phyloP scores from a whole-genome alignment of 92 coral and sea anemone species.

The Parazoanthus swiftii region DNA sequence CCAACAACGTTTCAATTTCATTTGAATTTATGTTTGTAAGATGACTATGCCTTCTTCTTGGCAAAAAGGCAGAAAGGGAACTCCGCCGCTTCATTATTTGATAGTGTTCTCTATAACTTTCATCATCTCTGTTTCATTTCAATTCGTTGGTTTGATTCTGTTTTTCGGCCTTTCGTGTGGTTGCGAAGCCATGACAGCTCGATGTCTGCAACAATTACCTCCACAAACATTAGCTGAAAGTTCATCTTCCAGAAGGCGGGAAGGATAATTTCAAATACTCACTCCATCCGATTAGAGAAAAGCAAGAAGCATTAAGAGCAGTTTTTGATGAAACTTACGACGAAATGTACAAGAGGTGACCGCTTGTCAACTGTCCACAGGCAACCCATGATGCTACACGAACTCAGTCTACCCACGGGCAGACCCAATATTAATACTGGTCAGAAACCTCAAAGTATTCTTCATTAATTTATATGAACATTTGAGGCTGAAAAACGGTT shows the following conservation, averaged over 20 bases:
- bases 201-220: not conserved
- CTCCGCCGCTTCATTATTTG: conserved; percentile 32
- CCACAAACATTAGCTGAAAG: not conserved
- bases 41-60: conserved; percentile 37
- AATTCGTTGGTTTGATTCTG: not conserved
- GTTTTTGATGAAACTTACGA: not conserved
- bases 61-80: conserved; percentile 30
- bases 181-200: conserved; percentile 12
- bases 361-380: not conserved
- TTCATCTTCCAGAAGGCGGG: not conserved
- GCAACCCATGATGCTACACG: not conserved
- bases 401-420: too few relatives aligned
- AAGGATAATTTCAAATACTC: not conserved
- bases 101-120: too few relatives aligned
- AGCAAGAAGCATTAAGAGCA: not conserved
- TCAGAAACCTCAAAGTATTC: too few relatives aligned
- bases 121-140: not conserved
- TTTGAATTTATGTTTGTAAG: not conserved
- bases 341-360: not conserved
- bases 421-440: too few relatives aligned
- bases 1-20: conserved; percentile 35
- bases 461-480: too few relatives aligned
- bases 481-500: too few relatives aligned
- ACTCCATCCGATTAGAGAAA: not conserved
- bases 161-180: not conserved